phyloP scores from a whole-genome alignment of 2,888 invertebrate genomes.

The Campoplex capitator region DNA sequence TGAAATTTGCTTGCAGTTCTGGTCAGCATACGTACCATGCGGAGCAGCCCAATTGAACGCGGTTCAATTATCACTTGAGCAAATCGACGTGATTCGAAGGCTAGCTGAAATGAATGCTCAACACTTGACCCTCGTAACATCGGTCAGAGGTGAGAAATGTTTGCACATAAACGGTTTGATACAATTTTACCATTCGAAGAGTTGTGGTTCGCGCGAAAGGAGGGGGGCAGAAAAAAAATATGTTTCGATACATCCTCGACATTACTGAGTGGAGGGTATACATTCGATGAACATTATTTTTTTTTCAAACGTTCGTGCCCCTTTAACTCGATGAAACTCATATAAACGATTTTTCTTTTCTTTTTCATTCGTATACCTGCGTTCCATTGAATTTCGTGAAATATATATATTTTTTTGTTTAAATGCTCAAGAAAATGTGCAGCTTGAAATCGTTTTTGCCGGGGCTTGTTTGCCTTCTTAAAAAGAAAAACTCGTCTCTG shows the following conservation, averaged over 20 bases:
- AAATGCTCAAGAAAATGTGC: constrained; percentile 8
- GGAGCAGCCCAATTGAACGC: constrained; percentile 93
- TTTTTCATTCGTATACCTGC: too few relatives aligned
- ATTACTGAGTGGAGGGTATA: neutral
- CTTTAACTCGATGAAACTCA: too few relatives aligned
- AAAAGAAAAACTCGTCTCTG: constrained; percentile 14
- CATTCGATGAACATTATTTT: neutral
- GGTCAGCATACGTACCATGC: constrained; percentile 95
- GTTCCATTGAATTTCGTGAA: neutral
- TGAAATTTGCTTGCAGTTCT: constrained; percentile 88
- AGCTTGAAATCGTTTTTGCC: neutral
- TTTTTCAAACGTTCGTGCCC: neutral
- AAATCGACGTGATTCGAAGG: constrained; percentile 93
- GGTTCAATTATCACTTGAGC: constrained; percentile 93
- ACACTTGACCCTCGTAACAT: constrained; percentile 90
- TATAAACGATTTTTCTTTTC: neutral
- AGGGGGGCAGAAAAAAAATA: neutral
- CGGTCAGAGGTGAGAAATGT: constrained; percentile 84
- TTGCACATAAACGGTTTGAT: neutral
- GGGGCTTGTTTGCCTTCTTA: neutral
- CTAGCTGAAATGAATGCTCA: constrained; percentile 90
- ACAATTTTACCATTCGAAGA: neutral
- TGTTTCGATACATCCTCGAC: neutral
- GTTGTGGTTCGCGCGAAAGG: neutral
- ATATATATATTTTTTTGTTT: too few relatives aligned